A percentile compares a stretch with the other conserved stretches of the same genome.
phyloP scores from a whole-genome alignment of 2,113 vertebrate species.

The Phoenicopterus ruber region DNA sequence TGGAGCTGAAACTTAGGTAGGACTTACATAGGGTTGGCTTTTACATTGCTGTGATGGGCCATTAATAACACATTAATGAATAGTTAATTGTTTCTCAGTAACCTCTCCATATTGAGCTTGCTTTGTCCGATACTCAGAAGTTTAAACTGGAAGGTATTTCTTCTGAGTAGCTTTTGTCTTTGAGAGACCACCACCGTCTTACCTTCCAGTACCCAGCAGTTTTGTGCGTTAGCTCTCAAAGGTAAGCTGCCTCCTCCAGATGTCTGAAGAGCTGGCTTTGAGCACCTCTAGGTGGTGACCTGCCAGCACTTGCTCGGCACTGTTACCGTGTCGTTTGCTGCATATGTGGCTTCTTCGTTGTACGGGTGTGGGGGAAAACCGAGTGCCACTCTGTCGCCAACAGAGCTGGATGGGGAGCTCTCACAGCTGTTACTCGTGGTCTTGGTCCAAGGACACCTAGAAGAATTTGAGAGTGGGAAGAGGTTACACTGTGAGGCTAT shows the following conservation, averaged over 20 bases:
- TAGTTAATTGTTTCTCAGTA: not conserved
- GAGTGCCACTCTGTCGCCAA: not conserved
- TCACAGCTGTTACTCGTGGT: rapidly evolving
- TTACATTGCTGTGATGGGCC: not conserved
- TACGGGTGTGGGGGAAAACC: not conserved
- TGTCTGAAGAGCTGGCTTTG: not conserved
- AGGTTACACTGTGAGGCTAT: not conserved
- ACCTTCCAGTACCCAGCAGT: not conserved
- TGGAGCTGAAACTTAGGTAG: not conserved
- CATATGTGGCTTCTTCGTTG: not conserved
- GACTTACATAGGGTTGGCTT: not conserved
- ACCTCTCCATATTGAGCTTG: not conserved
- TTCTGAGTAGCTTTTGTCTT: not conserved
- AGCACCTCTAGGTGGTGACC: slow-evolving; percentile 19
- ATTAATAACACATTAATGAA: not conserved
- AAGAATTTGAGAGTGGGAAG: not conserved
- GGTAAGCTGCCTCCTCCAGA: not conserved
- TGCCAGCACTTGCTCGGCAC: not conserved
- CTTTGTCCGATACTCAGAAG: not conserved
- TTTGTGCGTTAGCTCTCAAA: not conserved
- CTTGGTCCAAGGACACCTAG: not conserved
- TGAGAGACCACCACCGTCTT: not conserved
- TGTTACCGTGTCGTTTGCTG: not conserved
- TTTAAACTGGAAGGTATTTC: not conserved
- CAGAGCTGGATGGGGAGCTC: not conserved